These are phyloP conservation scores for Cyphomyrus plagiostoma DNA, from an alignment of 2,113 vertebrate species.

Conservation along the genomic window DNA sequence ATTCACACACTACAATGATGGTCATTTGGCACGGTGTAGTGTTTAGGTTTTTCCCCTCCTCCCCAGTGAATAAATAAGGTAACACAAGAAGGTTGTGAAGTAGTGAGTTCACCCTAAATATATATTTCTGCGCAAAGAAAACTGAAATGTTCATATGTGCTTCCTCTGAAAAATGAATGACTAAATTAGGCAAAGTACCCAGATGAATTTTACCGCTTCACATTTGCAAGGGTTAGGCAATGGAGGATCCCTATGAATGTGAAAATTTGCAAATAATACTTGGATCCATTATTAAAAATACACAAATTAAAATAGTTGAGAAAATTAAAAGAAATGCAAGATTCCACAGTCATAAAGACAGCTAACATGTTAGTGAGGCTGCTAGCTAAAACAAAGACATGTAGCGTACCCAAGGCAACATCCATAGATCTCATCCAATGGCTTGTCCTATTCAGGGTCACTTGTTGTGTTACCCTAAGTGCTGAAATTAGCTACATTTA, in stretches of 20 bases:
- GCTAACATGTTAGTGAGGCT: not conserved
- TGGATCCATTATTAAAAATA: not conserved
- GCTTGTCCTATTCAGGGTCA: not conserved
- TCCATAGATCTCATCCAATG: not conserved
- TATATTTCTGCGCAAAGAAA: not conserved
- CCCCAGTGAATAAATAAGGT: not conserved
- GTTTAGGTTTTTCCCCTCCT: not conserved
- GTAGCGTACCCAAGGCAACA: not conserved
- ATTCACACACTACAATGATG: not conserved
- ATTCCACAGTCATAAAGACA: not conserved
- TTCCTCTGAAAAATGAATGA: not conserved
- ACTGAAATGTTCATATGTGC: not conserved
- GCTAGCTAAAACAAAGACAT: not conserved
- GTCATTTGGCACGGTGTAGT: not conserved
- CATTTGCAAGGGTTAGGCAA: not conserved
- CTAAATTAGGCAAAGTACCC: not conserved
- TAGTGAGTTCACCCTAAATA: not conserved
- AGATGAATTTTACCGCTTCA: not conserved
- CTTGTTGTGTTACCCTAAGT: not conserved
- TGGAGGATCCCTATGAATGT: not conserved
- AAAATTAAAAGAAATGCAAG: not conserved
- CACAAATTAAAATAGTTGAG: not conserved
- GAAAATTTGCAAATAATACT: not conserved
- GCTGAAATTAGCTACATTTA: not conserved
- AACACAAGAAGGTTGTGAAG: not conserved